Base-by-base conservation (phyloP, 2,888 invertebrate genomes). In the Clusia tigrina region DNA sequence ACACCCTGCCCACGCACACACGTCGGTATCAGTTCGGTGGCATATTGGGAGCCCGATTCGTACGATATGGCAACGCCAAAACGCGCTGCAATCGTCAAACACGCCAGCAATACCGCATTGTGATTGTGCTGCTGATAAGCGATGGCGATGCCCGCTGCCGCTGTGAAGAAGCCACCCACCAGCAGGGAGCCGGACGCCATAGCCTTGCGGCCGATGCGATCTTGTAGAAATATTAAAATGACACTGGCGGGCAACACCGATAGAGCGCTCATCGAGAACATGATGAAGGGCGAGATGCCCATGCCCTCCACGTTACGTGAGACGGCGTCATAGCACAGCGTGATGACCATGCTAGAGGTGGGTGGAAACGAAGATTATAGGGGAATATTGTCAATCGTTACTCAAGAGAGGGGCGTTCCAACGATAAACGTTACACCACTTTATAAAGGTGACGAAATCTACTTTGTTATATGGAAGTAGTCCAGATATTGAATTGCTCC, bases 21-120 rank as follows among this genome's bases (percentile, higher is more conserved):
- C 1, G 89, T 89, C 25, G 89, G 89, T 66, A 89, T 87, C 58
- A 89, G 77, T 77, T 89, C 89, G 1, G 89, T 87, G 22, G 88
- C 88, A 73, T 89, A 89, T 76, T 89, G 89, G 15, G 87, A 86
- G 3, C 88, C 88, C 6, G 89, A 88, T 77, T 89, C 89, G 73
- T 88, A 89, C 0, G 88, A 88, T 2, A 88, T 86, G 64, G 87
- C 88, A 22, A 89, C 87, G 24, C 86, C 86, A 46, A 89, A 85
- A 48, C 89, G 83, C 1, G 87, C 87, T 18, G 87, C 81, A 25
- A 88, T 83, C 0, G 86, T 85, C 46, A 88, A 71, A 15, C 79
- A 73, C 1, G 86, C 81, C 56, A 86, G 78, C n/a, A 86, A 65
- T 17, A 83, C 71, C 22, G 85, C 83, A 73, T 85, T 82, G 68